Evolutionary conservation across 1,140 invertebrate species (phyloP).

Genomic region (Ips typographus): DNA sequence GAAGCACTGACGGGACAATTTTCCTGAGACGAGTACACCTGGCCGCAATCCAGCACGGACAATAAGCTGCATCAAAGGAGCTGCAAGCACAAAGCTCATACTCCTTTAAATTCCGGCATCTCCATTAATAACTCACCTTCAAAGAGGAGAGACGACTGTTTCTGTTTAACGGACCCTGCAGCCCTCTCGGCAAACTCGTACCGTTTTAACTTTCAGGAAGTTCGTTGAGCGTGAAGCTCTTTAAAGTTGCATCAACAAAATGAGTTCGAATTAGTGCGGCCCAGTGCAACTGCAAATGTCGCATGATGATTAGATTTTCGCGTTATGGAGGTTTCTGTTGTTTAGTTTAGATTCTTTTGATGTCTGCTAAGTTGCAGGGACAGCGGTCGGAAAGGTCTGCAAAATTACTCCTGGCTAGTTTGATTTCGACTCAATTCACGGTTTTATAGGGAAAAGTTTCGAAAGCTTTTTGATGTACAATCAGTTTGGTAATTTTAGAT

Average conservation of each 20-base stretch:
- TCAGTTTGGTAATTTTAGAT: too few relatives aligned
- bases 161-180: slow-evolving; percentile 20
- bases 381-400: too few relatives aligned
- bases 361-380: too few relatives aligned
- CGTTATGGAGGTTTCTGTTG: too few relatives aligned
- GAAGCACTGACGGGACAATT: too few relatives aligned
- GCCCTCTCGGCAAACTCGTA: not conserved
- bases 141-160: slow-evolving; percentile 8
- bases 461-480: too few relatives aligned
- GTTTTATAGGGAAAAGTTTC: too few relatives aligned
- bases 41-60: not conserved
- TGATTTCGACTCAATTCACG: too few relatives aligned
- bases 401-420: too few relatives aligned
- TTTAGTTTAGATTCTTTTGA: too few relatives aligned
- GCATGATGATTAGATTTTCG: not conserved
- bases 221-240: slow-evolving; percentile 17
- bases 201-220: slow-evolving; percentile 17
- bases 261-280: slow-evolving; percentile 8
- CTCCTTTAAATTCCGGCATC: not conserved
- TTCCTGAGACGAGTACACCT: too few relatives aligned
- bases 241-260: slow-evolving; percentile 22
- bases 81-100: not conserved
- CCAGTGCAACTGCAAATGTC: not conserved
- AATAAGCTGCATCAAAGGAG: not conserved
- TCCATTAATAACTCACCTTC: slow-evolving; percentile 15